Conservation (phyloP, 2,888 invertebrate species). For the Caenorhabditis wallacei region DNA sequence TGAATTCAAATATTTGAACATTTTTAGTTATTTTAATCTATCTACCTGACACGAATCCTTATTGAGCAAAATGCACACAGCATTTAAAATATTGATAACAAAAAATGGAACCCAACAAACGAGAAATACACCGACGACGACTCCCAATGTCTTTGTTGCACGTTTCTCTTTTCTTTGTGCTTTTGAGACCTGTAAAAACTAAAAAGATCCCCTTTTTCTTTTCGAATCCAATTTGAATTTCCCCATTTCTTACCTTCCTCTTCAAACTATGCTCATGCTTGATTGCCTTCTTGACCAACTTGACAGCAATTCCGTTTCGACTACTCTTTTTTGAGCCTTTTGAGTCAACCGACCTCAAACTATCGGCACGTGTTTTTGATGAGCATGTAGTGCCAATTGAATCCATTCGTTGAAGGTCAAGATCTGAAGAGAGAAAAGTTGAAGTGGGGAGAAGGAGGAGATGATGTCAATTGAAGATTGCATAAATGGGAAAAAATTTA, state of each 20-base stretch:
- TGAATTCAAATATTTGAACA: slow-evolving; percentile 40
- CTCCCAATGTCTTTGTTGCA: slow-evolving; percentile 98
- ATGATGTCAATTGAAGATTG: not conserved
- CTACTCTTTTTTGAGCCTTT: slow-evolving; percentile 61
- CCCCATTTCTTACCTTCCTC: slow-evolving; percentile 76
- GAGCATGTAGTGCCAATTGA: slow-evolving; percentile 67
- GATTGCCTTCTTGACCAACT: slow-evolving; percentile 80
- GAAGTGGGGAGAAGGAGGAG: not conserved
- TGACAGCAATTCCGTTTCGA: slow-evolving; percentile 74
- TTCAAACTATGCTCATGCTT: slow-evolving; percentile 81
- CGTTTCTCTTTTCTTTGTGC: slow-evolving; percentile 90
- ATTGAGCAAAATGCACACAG: slow-evolving; percentile 91
- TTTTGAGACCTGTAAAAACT: slow-evolving; percentile 74
- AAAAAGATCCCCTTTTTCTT: slow-evolving; percentile 20
- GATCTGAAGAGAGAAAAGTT: slow-evolving; percentile 22
- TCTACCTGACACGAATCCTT: slow-evolving; percentile 76
- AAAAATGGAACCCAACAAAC: slow-evolving; percentile 99
- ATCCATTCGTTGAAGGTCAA: slow-evolving; percentile 64
- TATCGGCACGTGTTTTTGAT: slow-evolving; percentile 63
- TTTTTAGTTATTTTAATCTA: not conserved
- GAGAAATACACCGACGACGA: slow-evolving; percentile 97
- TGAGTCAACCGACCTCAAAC: slow-evolving; percentile 67
- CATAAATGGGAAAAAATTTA: not conserved
- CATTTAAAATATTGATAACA: slow-evolving; percentile 97
- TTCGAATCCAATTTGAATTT: not conserved